Evolutionary conservation across 1,140 invertebrate genomes (phyloP), one percentile per base, ranked within the genome.

Genomic region (Brachionus manjavacas): DNA sequence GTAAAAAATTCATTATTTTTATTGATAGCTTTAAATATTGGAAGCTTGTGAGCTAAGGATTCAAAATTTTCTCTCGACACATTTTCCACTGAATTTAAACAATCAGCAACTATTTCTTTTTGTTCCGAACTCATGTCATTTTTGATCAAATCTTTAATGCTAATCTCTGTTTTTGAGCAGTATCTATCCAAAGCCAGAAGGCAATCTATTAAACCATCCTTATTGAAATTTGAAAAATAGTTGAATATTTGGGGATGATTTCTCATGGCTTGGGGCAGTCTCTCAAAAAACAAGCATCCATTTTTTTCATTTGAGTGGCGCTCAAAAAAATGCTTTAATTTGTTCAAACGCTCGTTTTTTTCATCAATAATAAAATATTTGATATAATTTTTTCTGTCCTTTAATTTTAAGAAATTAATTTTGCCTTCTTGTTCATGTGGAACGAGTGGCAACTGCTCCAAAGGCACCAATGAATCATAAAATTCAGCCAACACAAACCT

Each of bases 211-310:
- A 76, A 49, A 25, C 16, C n/a, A 28, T 23, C 23, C 6, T 25
- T 25, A 12, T 49, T 9, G 25, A 76, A 76, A 46, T 4, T 12
- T 52, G n/a, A 25, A 20, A 76, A 16, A 49, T 76, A 76, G 7
- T 46, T 12, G 3, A 12, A 28, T 76, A 76, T 76, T 52, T 28
- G 28, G 2, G 72, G 72, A 23, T 76, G 72, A 49, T 25, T 76
- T 20, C 11, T 23, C 12, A 76, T 25, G 28, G 41, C 41, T 25
- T 25, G 20, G 7, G 72, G 72, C 11, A 76, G n/a, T 14, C 25
- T 76, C 16, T 76, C 43, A 25, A 76, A 52, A 49, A 76, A 76
- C 7, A 49, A 25, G 25, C 72, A 76, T 49, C 72, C 72, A 25
- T 28, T 49, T 11, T 49, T 49, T 11, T 8, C 8, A 25, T 49